These are phyloP conservation scores for Phasianus colchicus DNA, from an alignment of 2,113 vertebrate species.

Conservation along the genomic window DNA sequence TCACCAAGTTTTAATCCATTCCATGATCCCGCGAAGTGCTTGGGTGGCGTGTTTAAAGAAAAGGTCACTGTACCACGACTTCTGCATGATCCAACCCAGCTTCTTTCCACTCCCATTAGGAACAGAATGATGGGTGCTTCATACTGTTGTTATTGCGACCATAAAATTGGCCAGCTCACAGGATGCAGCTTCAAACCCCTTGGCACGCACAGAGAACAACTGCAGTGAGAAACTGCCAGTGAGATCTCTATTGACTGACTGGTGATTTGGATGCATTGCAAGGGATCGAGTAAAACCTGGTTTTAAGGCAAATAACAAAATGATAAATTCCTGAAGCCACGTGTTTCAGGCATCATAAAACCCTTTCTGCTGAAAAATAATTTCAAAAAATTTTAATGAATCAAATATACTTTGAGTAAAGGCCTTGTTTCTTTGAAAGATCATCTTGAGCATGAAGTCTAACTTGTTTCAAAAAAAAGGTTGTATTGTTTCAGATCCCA, in stretches of 20 bases:
- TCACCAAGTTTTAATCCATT: background rate
- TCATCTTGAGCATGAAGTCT: background rate
- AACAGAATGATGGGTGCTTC: background rate
- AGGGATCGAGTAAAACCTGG: background rate
- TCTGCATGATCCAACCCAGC: background rate
- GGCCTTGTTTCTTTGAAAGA: background rate
- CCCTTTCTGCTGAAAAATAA: background rate
- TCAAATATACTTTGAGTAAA: background rate
- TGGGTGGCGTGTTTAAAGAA: background rate
- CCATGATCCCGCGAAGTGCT: background rate
- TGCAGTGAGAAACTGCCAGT: background rate
- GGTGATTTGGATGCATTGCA: background rate
- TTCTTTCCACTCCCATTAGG: background rate
- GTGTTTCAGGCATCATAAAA: background rate
- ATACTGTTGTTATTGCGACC: fast-evolving
- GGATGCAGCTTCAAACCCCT: background rate
- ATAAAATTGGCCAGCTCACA: background rate
- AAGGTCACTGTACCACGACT: background rate
- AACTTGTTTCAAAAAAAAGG: background rate
- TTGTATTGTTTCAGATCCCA: background rate
- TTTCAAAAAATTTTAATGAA: background rate
- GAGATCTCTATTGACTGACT: background rate
- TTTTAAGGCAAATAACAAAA: background rate
- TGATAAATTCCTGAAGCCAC: background rate
- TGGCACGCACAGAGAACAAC: fast-evolving